phyloP scores from a whole-genome alignment of 2,888 invertebrate species.

The Patella depressa region DNA sequence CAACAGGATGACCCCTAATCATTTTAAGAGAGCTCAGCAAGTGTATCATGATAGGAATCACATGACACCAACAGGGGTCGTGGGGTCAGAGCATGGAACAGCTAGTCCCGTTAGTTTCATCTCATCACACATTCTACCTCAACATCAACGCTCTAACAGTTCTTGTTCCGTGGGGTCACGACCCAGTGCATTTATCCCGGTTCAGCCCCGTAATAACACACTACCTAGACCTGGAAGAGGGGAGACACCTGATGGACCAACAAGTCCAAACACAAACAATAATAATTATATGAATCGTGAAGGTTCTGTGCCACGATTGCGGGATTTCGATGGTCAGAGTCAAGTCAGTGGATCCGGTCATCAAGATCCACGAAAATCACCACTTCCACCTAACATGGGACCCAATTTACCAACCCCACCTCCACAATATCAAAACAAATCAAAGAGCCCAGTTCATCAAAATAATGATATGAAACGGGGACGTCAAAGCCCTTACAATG shows the following conservation, averaged over 20 bases:
- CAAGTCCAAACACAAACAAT: conserved; percentile 28
- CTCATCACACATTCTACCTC: conserved; percentile 35
- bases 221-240: conserved; percentile 40
- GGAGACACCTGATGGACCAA: background rate
- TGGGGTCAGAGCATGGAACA: conserved; percentile 19
- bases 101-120: conserved; percentile 27
- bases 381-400: conserved; percentile 25
- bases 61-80: conserved; percentile 39
- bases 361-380: conserved; percentile 32
- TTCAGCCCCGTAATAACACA: conserved; percentile 57
- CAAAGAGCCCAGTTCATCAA: conserved; percentile 12
- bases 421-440: conserved; percentile 14
- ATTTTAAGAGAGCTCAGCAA: background rate
- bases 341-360: conserved; percentile 44
- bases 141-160: conserved; percentile 55
- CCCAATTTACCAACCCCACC: conserved; percentile 1
- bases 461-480: background rate
- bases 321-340: conserved; percentile 62
- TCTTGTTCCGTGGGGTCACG: conserved; percentile 53
- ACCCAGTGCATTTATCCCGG: conserved; percentile 59
- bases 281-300: conserved; percentile 45
- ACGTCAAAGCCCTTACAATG: background rate
- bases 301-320: conserved; percentile 51
- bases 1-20: background rate
- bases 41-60: conserved; percentile 34